Conservation (phyloP, 2,113 vertebrate genomes). For the Fukomys damarensis region DNA sequence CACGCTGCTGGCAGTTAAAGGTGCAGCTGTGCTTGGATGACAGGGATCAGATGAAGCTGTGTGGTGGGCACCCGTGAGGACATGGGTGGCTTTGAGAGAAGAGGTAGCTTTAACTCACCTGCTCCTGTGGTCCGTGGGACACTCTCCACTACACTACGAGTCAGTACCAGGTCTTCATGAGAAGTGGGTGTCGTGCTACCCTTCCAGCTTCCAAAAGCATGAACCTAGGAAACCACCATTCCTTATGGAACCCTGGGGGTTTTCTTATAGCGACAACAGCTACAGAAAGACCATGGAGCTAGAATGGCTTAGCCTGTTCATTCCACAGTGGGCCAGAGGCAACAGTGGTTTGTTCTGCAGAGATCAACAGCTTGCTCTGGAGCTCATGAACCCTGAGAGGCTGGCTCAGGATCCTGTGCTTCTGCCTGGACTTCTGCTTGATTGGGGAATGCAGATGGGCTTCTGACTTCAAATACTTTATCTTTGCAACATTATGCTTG, state of each 20-base stretch:
- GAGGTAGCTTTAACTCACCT: too few species aligned
- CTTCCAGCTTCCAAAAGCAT: background rate
- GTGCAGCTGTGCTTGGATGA: background rate
- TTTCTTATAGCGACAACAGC: too few species aligned
- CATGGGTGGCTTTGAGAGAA: background rate
- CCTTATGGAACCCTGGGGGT: background rate
- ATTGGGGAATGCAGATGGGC: too few species aligned
- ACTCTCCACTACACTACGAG: too few species aligned
- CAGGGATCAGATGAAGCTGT: too few species aligned
- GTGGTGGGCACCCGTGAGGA: too few species aligned
- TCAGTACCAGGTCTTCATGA: too few species aligned
- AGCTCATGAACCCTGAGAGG: background rate
- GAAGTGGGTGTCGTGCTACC: rapidly evolving
- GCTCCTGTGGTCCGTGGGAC: background rate
- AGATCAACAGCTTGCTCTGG: rapidly evolving
- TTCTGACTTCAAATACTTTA: too few species aligned
- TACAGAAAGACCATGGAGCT: background rate
- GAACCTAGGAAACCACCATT: too few species aligned
- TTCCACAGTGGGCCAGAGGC: rapidly evolving
- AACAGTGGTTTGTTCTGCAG: background rate
- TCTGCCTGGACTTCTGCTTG: background rate
- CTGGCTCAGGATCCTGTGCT: background rate
- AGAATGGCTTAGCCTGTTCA: rapidly evolving
- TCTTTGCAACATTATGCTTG: background rate
- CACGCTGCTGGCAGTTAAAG: background rate